Percentiles rank a stretch among this genome's conserved stretches.
phyloP scores from a whole-genome alignment of 1,140 invertebrate genomes.

The Drosophila pandora region DNA sequence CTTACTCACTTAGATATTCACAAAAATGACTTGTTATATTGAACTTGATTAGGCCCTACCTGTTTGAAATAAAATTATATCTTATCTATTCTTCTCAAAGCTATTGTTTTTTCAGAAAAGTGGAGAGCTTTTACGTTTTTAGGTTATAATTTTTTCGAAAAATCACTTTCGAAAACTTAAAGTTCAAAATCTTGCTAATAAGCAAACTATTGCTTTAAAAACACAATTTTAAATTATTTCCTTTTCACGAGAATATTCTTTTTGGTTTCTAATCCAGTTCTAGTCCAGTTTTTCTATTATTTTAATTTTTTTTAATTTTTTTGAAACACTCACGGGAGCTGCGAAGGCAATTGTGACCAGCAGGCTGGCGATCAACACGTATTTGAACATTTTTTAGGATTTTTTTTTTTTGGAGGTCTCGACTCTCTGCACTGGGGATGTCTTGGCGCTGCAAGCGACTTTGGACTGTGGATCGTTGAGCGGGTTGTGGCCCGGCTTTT shows the following conservation, averaged over 20 bases:
- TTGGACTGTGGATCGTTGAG: constrained; percentile 73
- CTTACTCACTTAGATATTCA: not conserved
- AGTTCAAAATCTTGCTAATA: too few species aligned
- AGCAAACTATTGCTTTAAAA: too few species aligned
- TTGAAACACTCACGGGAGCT: constrained; percentile 69
- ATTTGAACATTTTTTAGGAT: constrained; percentile 60
- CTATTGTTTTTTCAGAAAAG: too few species aligned
- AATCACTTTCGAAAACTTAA: too few species aligned
- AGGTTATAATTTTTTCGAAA: too few species aligned
- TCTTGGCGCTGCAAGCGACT: constrained; percentile 76
- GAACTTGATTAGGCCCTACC: not conserved
- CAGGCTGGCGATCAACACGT: constrained; percentile 76
- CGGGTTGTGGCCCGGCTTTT: constrained; percentile 61
- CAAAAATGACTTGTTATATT: not conserved
- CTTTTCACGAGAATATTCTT: constrained; percentile 10
- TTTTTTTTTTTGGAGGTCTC: constrained; percentile 21
- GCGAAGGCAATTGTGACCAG: constrained; percentile 61
- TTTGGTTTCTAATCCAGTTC: not conserved
- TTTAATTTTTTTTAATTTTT: not conserved
- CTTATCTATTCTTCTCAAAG: too few species aligned
- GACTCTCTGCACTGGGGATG: constrained; percentile 46
- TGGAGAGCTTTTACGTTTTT: too few species aligned
- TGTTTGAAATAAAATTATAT: not conserved
- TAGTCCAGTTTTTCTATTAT: not conserved
- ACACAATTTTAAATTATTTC: not conserved